phyloP scores from a whole-genome alignment of 2,797 vertebrate genomes.

The Odontamblyopus lacepedii region DNA sequence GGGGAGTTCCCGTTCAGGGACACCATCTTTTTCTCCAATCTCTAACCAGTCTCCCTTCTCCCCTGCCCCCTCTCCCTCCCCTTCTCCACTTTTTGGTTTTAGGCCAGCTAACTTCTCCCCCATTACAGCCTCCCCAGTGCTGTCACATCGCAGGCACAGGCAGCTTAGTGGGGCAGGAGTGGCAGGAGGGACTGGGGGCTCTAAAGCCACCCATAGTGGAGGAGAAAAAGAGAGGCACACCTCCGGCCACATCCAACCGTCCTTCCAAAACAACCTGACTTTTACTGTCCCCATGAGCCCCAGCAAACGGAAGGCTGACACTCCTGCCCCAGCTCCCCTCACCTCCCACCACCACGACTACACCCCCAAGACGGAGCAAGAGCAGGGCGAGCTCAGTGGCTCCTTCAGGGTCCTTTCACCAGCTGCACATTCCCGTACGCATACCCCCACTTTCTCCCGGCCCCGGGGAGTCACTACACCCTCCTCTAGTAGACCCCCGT shows the following conservation, averaged over 20 bases:
- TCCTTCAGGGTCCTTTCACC: constrained; percentile 83
- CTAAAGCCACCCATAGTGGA: constrained; percentile 74
- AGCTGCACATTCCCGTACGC: constrained; percentile 68
- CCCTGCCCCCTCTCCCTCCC: constrained; percentile 87
- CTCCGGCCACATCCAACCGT: constrained; percentile 77
- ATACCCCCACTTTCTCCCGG: constrained; percentile 72
- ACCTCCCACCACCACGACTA: constrained; percentile 83
- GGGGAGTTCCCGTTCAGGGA: constrained; percentile 89
- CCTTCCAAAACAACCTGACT: constrained; percentile 86
- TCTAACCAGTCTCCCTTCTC: constrained; percentile 93
- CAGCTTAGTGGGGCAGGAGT: constrained; percentile 85
- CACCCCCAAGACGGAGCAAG: constrained; percentile 78
- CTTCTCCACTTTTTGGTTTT: constrained; percentile 90
- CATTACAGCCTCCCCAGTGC: constrained; percentile 85
- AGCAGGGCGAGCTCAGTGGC: constrained; percentile 71
- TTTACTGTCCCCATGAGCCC: constrained; percentile 93
- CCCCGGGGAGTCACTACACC: constrained; percentile 65
- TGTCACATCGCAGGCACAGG: constrained; percentile 81
- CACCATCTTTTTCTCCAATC: constrained; percentile 89
- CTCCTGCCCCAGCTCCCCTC: constrained; percentile 74
- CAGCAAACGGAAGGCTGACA: constrained; percentile 84
- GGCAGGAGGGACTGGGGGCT: constrained; percentile 63
- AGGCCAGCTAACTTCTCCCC: constrained; percentile 91
- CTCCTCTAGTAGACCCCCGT: constrained; percentile 70
- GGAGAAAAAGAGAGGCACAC: constrained; percentile 84